A percentile compares a stretch with the other conserved stretches of the same genome.
These are phyloP conservation scores for Alloscopus bannaensis DNA, from an alignment of 2,888 invertebrate genomes.

Conservation along the genomic window DNA sequence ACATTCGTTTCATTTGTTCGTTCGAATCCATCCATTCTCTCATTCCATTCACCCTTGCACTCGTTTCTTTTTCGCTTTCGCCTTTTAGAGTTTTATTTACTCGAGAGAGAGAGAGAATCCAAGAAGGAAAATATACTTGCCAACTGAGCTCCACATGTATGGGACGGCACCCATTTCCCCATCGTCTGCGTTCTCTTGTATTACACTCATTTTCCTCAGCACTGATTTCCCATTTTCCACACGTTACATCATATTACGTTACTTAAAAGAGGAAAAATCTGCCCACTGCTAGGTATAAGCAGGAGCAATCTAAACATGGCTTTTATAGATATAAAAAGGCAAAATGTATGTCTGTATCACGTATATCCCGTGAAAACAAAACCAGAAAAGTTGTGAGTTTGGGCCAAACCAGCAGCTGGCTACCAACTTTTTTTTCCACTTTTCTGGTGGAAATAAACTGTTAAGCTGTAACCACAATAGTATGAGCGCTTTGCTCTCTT, in stretches of 20 bases:
- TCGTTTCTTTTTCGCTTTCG: not conserved
- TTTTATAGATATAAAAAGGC: slow-evolving; percentile 5
- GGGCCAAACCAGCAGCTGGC: slow-evolving; percentile 1
- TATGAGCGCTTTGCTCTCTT: slow-evolving; percentile 14
- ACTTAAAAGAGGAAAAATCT: no score
- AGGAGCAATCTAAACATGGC: no score
- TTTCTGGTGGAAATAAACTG: slow-evolving; percentile 18
- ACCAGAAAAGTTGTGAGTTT: not conserved
- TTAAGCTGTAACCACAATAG: slow-evolving; percentile 32
- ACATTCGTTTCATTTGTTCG: slow-evolving; percentile 19
- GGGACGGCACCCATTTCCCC: not conserved
- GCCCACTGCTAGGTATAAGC: no score
- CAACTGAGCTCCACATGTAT: not conserved
- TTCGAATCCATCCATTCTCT: slow-evolving; percentile 20
- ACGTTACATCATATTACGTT: slow-evolving; percentile 18
- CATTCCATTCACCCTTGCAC: slow-evolving; percentile 18
- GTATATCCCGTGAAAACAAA: slow-evolving; percentile 9
- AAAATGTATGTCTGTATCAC: not conserved
- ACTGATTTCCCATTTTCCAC: slow-evolving; percentile 35
- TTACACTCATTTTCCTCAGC: not conserved
- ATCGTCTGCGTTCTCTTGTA: not conserved
- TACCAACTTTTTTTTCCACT: slow-evolving; percentile 9
- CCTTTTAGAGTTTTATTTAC: not conserved
- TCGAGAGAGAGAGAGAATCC: not conserved
- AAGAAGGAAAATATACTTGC: not conserved